phyloP scores from a whole-genome alignment of 2,113 vertebrate genomes.

The Sapayoa aenigma region DNA sequence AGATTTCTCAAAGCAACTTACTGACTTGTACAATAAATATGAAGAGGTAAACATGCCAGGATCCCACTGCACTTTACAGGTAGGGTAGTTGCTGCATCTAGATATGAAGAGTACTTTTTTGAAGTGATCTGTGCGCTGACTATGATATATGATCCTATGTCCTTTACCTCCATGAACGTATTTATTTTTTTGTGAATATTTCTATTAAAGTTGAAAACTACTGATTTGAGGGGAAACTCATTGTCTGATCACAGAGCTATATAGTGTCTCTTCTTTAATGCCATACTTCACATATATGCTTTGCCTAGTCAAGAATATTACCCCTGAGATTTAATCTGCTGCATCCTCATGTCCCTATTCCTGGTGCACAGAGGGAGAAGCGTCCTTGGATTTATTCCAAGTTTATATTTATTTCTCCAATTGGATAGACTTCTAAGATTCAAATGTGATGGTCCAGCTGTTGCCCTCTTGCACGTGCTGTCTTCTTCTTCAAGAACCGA shows the following conservation, averaged over 20 bases:
- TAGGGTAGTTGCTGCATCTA: not conserved
- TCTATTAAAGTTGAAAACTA: not conserved
- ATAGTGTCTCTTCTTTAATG: not conserved
- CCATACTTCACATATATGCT: not conserved
- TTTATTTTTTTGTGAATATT: not conserved
- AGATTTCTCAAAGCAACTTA: not conserved
- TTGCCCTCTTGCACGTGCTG: not conserved
- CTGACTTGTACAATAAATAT: not conserved
- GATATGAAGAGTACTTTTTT: not conserved
- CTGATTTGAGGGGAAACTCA: not conserved
- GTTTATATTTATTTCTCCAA: slow-evolving; percentile 32
- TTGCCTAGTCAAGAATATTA: not conserved
- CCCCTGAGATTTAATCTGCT: not conserved
- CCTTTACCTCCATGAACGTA: not conserved
- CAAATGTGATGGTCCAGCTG: not conserved
- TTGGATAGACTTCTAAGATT: slow-evolving; percentile 8
- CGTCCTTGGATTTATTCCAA: not conserved
- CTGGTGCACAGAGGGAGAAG: not conserved
- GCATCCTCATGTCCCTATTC: not conserved
- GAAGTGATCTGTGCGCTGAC: not conserved
- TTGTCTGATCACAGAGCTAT: accelerated
- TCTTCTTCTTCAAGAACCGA: not conserved
- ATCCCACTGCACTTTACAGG: not conserved
- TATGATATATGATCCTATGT: too few species aligned
- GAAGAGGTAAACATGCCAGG: not conserved